Percentiles rank a stretch among this genome's conserved stretches.
phyloP scores from a whole-genome alignment of 2,113 vertebrate genomes.

The Chaenogobius annularis region DNA sequence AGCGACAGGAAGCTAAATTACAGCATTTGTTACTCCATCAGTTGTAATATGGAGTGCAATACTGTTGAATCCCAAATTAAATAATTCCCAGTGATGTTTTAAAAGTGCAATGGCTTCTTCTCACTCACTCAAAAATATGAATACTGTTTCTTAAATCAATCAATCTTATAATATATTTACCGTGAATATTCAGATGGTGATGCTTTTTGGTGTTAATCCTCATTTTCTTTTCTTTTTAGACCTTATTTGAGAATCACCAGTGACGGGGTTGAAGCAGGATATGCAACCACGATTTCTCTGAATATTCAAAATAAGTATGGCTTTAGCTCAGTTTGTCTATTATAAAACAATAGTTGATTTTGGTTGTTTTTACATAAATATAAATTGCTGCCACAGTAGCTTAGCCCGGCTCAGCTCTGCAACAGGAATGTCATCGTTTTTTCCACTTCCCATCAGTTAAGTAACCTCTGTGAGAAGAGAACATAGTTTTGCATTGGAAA shows the following conservation, averaged over 20 bases:
- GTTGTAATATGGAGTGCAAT: too few species aligned
- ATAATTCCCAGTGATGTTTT: constrained; percentile 6
- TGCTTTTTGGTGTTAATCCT: not conserved
- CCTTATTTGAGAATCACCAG: not conserved
- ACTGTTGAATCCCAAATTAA: too few species aligned
- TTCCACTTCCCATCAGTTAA: constrained; percentile 8
- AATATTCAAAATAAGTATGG: not conserved
- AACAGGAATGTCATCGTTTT: constrained; percentile 33
- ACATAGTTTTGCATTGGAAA: constrained; percentile 20
- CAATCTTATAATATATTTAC: not conserved
- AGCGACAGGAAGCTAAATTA: constrained; percentile 3
- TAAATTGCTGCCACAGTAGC: constrained; percentile 26
- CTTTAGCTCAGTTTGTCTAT: constrained; percentile 10
- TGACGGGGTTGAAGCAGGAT: not conserved
- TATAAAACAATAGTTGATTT: constrained; percentile 1
- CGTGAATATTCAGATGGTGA: not conserved
- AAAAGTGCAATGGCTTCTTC: constrained; percentile 18
- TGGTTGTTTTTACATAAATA: not conserved
- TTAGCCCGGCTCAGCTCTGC: constrained; percentile 37
- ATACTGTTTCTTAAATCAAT: not conserved
- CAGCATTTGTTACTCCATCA: too few species aligned
- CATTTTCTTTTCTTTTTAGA: not conserved
- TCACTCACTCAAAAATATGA: not conserved
- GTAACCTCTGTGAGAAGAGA: constrained; percentile 24
- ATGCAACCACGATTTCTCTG: not conserved